Evolutionary conservation across 1,140 invertebrate species (phyloP).

Genomic region (Drosophila mauritiana): DNA sequence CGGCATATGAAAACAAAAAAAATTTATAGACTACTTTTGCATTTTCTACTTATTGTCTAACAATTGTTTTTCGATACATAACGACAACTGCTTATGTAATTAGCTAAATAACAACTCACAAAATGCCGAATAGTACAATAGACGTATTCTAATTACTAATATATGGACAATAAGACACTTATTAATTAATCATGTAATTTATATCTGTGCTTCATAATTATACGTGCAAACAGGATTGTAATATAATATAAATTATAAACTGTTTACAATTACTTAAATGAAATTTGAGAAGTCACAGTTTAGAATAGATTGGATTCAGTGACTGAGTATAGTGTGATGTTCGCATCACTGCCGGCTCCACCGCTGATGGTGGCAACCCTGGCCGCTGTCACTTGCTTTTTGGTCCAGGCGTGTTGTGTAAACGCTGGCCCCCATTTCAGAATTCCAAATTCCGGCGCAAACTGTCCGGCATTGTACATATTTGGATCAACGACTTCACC

Average conservation of each 20-base stretch:
- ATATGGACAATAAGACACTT: not conserved
- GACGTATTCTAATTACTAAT: not conserved
- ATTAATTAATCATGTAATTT: not conserved
- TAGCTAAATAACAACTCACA: not conserved
- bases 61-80: not conserved
- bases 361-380: not conserved
- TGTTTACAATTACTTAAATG: no score
- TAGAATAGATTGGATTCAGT: not conserved
- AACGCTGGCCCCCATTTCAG: slow-evolving; percentile 44
- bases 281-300: not conserved
- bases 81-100: not conserved
- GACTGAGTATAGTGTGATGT: not conserved
- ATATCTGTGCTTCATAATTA: not conserved
- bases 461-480: slow-evolving; percentile 54
- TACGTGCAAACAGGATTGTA: no score
- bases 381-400: slow-evolving; percentile 19
- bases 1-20: slow-evolving; percentile 13
- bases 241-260: no score
- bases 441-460: slow-evolving; percentile 30
- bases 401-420: slow-evolving; percentile 58
- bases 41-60: not conserved
- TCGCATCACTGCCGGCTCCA: not conserved
- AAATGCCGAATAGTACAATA: not conserved
- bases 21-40: not conserved
- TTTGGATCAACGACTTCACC: slow-evolving; percentile 21